A percentile compares a stretch with the other conserved stretches of the same genome.
phyloP scores from a whole-genome alignment of 1,140 invertebrate species.

The Sinella curviseta region DNA sequence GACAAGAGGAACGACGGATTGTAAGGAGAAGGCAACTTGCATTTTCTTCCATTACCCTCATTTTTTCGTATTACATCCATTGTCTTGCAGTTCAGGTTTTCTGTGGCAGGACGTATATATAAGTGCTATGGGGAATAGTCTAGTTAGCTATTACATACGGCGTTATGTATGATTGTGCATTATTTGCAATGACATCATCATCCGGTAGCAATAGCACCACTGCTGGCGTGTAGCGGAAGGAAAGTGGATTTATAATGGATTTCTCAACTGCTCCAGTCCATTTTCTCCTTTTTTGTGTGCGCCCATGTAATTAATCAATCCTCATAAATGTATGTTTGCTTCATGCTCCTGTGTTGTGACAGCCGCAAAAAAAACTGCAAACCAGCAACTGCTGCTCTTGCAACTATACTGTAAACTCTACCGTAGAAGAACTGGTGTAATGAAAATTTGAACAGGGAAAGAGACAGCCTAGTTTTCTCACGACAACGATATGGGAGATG shows the following conservation, averaged over 20 bases:
- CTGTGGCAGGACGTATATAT: no score
- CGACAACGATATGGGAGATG: no score
- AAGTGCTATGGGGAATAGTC: no score
- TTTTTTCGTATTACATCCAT: no score
- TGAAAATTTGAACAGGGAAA: neutral
- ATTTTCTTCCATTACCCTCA: neutral
- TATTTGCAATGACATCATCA: neutral
- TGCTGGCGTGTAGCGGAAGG: neutral
- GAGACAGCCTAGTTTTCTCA: no score
- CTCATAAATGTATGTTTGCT: neutral
- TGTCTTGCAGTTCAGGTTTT: no score
- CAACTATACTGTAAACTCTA: no score
- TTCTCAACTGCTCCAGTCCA: neutral
- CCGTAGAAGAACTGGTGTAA: no score
- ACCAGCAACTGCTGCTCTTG: no score
- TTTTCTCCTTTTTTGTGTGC: neutral
- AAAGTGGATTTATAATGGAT: constrained; percentile 8
- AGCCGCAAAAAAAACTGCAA: neutral
- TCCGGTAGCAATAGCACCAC: neutral
- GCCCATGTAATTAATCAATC: constrained; percentile 1
- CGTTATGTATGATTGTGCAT: neutral
- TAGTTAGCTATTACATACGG: no score
- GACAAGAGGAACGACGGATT: neutral
- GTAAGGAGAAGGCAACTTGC: neutral
- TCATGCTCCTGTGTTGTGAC: neutral